Base-by-base conservation (phyloP, 2,797 vertebrate genomes). In the Sebastes melanostomus region DNA sequence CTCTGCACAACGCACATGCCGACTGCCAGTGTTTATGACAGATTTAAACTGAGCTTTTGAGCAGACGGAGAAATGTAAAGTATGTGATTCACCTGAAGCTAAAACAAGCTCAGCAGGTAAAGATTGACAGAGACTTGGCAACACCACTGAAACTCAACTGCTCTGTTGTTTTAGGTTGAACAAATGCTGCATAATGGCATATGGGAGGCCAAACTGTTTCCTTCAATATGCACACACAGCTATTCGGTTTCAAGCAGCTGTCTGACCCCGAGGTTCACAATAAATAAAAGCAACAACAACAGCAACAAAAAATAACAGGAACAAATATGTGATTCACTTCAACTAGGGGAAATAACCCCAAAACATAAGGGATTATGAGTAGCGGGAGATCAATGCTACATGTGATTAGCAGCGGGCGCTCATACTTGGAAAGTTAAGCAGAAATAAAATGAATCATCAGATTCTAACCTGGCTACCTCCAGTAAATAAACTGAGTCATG, bases 51-150 rank as follows among this genome's bases (percentile, higher is more conserved):
- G 82, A 90, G 87, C 80, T 38, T 16, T 62, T 74, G 29, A 61
- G 75, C 67, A 76, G 72, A 83, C 63, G 1, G 63, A 88, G 62
- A 89, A 83, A 91, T 83, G 62, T 56, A 58, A 89, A 86, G 66
- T 81, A 91, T 86, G 83, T 62, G 71, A 36, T 75, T 85, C 55
- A 89, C 85, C 90, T 81, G 86, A 71, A 89, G 90, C 82, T 55
- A 80, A 70, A 89, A 66, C 6, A 59, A 63, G 59, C 58, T 77
- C 75, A 70, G 77, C 38, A 61, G 78, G 63, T 75, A 55, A 80
- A 85, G 56, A 77, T 34, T 84, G 68, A 86, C 73, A 60, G 54
- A 78, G 61, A 27, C 32, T 12, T 74, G 9, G 4, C 42, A 58
- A 32, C 25, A 56, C 20, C 52, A 54, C 32, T 18, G 63, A 52